Conservation (phyloP, 35 echinoderm and acorn worm species). For the Stichopus chloronotus region DNA sequence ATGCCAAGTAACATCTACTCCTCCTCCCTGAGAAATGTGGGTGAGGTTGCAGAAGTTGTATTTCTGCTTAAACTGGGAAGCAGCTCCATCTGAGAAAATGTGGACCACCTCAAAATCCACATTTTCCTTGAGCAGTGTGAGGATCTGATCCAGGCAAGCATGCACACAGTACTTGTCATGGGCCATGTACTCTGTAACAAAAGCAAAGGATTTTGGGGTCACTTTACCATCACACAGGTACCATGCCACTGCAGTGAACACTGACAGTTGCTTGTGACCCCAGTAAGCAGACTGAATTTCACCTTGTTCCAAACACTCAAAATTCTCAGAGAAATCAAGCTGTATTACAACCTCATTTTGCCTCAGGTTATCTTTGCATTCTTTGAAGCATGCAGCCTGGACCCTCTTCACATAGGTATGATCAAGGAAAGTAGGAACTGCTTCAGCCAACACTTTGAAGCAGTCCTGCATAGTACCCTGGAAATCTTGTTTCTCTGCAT, state of each 20-base stretch:
- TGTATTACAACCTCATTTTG: background rate
- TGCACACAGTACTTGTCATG: slow-evolving; percentile 28
- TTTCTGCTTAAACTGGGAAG: slow-evolving; percentile 28
- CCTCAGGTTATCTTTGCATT: background rate
- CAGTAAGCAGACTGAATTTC: slow-evolving; percentile 5
- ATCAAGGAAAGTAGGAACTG: background rate
- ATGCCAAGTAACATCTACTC: slow-evolving; percentile 5
- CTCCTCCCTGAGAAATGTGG: background rate
- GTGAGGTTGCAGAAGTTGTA: slow-evolving; percentile 15
- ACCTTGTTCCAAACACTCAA: background rate
- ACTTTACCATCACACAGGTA: background rate
- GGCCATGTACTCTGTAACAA: background rate
- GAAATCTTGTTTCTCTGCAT: background rate
- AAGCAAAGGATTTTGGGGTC: too few species aligned
- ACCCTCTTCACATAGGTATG: background rate
- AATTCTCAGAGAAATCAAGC: slow-evolving; percentile 21
- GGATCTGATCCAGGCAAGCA: background rate
- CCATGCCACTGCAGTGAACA: background rate
- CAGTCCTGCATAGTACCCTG: background rate
- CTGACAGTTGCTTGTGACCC: background rate
- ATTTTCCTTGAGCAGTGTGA: background rate
- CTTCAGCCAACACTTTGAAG: slow-evolving; percentile 1
- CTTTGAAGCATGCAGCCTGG: background rate
- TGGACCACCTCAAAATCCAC: background rate
- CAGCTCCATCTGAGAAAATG: slow-evolving; percentile 35